A percentile compares a stretch with the other conserved stretches of the same genome.
phyloP scores from a whole-genome alignment of 2,797 vertebrate species.

The Lacerta viridis region DNA sequence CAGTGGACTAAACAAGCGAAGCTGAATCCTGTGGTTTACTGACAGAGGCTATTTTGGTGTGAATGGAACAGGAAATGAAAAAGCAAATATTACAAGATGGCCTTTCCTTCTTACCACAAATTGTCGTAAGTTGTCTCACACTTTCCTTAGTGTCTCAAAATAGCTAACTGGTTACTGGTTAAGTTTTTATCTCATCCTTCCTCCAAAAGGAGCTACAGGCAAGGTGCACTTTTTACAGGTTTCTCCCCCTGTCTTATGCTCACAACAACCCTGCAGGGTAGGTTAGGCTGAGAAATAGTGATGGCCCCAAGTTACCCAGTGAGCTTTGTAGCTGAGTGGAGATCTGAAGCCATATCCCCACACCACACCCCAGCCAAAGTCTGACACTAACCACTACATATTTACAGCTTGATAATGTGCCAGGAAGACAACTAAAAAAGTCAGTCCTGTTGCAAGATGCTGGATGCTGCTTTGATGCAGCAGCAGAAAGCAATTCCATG shows the following conservation, averaged over 20 bases:
- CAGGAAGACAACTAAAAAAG: neutral
- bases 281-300: neutral
- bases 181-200: neutral
- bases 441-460: neutral
- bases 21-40: neutral
- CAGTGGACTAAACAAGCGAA: neutral
- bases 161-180: neutral
- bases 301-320: neutral
- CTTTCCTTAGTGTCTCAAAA: neutral
- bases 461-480: neutral
- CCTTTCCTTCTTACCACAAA: neutral
- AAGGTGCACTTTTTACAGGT: neutral
- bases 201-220: neutral
- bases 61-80: slow-evolving; percentile 9
- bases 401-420: neutral
- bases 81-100: neutral
- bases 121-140: neutral
- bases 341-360: neutral
- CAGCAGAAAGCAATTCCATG: neutral
- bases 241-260: neutral
- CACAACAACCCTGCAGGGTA: neutral
- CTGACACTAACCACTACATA: too few relatives aligned
- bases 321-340: neutral
- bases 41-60: neutral
- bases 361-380: too few relatives aligned